These are phyloP conservation scores for Gulo gulo DNA, from an alignment of 2,113 vertebrate genomes.

Conservation along the genomic window DNA sequence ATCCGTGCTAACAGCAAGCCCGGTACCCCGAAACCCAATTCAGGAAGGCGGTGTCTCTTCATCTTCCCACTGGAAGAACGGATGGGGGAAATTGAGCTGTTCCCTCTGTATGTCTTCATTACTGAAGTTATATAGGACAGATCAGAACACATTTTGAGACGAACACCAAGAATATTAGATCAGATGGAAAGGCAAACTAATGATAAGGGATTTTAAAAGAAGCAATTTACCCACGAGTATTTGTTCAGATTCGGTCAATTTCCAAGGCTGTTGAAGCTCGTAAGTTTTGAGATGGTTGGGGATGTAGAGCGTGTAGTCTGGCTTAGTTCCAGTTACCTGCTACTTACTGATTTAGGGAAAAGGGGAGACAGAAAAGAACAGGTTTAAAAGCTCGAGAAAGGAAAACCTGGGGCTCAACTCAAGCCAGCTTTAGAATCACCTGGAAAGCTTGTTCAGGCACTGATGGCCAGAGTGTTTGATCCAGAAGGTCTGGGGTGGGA, in stretches of 20 bases:
- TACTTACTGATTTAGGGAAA: neutral
- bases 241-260: neutral
- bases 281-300: neutral
- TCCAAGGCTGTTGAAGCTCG: neutral
- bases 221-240: neutral
- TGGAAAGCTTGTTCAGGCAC: neutral
- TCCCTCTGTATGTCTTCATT: constrained; percentile 23
- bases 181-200: neutral
- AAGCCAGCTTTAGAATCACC: neutral
- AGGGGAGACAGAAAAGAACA: neutral
- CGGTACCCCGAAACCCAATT: neutral
- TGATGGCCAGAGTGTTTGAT: neutral
- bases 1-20: neutral
- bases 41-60: constrained; percentile 44
- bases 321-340: neutral
- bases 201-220: neutral
- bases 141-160: neutral
- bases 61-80: constrained; percentile 17
- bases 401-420: neutral
- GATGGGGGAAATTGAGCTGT: neutral
- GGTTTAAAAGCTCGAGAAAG: neutral
- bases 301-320: neutral
- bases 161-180: neutral
- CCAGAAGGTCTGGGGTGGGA: neutral
- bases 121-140: constrained; percentile 27